Conservation (phyloP, 2,888 invertebrate species). For the Rapana venosa region DNA sequence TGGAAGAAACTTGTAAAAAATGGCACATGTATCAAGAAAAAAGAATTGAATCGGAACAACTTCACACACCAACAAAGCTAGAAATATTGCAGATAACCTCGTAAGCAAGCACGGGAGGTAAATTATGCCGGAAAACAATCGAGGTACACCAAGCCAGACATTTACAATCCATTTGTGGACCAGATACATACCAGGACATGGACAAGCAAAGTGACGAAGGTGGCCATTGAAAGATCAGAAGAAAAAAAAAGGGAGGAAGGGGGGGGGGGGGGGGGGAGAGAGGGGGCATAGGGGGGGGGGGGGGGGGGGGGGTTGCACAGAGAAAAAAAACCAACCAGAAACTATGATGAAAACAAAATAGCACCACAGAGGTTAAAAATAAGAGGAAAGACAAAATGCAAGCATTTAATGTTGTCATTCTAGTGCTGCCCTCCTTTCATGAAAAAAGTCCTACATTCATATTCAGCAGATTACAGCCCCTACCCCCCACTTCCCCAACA, state of each 20-base stretch:
- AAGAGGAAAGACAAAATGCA: no score
- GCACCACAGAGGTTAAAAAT: background rate
- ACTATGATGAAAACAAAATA: background rate
- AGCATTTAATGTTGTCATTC: no score
- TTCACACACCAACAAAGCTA: background rate
- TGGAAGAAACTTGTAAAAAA: constrained; percentile 23
- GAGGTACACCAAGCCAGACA: background rate
- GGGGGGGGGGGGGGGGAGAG: background rate
- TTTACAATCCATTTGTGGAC: background rate
- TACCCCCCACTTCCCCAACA: no score
- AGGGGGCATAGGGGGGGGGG: background rate
- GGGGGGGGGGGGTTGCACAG: no score
- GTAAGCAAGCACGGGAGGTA: constrained; percentile 6
- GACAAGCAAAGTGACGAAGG: background rate
- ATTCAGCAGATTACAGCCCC: no score
- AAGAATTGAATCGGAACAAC: background rate
- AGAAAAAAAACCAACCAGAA: no score
- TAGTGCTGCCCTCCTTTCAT: no score
- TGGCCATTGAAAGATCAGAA: background rate
- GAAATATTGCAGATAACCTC: background rate
- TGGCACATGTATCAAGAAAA: background rate
- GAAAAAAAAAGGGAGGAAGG: background rate
- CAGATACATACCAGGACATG: background rate
- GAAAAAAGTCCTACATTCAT: no score
- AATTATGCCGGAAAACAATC: background rate